Base-by-base conservation (phyloP, 2,888 invertebrate species). In the Melanargia galathea region DNA sequence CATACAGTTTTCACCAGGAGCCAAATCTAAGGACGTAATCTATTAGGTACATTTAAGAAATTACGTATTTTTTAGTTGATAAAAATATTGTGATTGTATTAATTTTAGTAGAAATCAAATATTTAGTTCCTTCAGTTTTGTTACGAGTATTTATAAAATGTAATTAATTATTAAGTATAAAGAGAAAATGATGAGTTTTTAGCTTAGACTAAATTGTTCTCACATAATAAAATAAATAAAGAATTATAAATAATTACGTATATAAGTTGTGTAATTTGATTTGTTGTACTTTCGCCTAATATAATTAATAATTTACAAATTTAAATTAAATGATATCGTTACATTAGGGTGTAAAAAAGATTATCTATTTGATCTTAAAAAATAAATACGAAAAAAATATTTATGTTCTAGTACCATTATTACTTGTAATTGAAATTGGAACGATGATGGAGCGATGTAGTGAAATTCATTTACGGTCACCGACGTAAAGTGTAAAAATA, bases 331-430 rank as follows among this genome's bases (percentile, higher is more conserved):
- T 87, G 81, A 89, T 90, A 89, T 90, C 90, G 90, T 90, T 90
- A 90, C 83, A 86, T 86, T 90, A 91, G 90, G 85, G 73, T 91
- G 90, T 91, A 91, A 90, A 90, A 90, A 90, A 90, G 91, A 91
- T 91, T 90, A 88, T 91, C 90, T 91, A 91, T 91, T 91, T 90
- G 88, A 90, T 89, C 89, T 89, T 90, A 87, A 87, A 88, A 62
- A 71, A 81, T 90, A 90, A 67, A 88, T 89, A 90, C 83, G 88
- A 89, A 84, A 84, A 76, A 89, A 88, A 88, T 90, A 91, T 91
- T 90, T 91, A 91, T 90, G 91, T 90, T 91, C 89, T 91, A 91
- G 90, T 86, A 89, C 86, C 88, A 90, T 86, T 87, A 80, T 52
- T 87, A 84, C 83, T 84, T 89, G 88, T 90, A 90, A 88, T 88